Conservation (phyloP, 2,888 invertebrate genomes). For the Heliconius aoede region DNA sequence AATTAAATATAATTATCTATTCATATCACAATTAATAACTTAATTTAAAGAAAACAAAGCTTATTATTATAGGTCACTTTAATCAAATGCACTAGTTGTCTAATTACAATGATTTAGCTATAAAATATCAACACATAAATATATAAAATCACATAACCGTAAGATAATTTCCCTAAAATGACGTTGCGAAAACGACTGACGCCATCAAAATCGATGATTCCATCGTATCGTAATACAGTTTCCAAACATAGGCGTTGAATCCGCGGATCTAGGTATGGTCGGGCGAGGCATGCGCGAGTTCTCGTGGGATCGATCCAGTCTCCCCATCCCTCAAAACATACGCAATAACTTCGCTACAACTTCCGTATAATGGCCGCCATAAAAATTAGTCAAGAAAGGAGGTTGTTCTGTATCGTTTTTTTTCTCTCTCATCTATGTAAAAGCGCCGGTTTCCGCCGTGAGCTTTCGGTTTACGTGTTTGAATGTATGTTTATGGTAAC, state of each 20-base stretch:
- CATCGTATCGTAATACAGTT: constrained; percentile 25
- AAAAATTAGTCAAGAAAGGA: constrained; percentile 55
- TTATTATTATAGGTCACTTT: background rate
- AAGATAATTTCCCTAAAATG: background rate
- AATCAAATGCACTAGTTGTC: background rate
- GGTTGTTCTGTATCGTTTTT: constrained; percentile 17
- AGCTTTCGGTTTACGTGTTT: background rate
- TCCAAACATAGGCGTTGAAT: constrained; percentile 39
- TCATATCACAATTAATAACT: background rate
- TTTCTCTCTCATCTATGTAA: constrained; percentile 9
- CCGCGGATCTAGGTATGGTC: constrained; percentile 47
- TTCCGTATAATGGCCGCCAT: constrained; percentile 71
- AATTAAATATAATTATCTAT: background rate
- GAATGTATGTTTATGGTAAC: background rate
- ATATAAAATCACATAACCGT: background rate
- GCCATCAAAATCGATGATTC: constrained; percentile 29
- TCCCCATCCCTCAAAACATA: constrained; percentile 75
- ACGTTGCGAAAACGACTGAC: background rate
- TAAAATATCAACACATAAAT: background rate
- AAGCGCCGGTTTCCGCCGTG: background rate
- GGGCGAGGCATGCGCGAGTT: constrained; percentile 59
- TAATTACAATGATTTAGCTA: background rate
- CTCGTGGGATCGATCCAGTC: constrained; percentile 79
- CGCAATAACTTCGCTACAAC: constrained; percentile 69
- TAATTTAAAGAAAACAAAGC: background rate